These are phyloP conservation scores for Drosophila obscura DNA, from an alignment of 1,140 invertebrate genomes.

Conservation along the genomic window DNA sequence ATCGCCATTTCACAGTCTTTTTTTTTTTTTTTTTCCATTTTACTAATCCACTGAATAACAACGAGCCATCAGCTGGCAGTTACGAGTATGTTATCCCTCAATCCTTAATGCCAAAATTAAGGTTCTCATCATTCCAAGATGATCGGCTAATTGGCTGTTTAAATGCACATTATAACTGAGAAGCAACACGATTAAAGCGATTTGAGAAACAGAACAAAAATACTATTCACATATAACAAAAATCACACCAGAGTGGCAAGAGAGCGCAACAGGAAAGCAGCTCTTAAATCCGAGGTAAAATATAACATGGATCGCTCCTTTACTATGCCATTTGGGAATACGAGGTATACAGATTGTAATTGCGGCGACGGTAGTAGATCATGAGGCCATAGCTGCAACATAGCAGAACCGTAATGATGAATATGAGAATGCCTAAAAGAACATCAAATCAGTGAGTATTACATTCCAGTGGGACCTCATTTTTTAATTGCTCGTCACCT, in stretches of 20 bases:
- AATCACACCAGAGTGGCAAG: constrained; percentile 29
- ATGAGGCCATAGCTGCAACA: constrained; percentile 68
- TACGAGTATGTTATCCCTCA: constrained; percentile 12
- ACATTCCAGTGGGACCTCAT: no score
- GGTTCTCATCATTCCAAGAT: constrained; percentile 18
- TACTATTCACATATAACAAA: not conserved
- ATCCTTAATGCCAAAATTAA: constrained; percentile 34
- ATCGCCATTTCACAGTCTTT: constrained; percentile 74
- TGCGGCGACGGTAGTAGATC: constrained; percentile 76
- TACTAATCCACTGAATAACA: constrained; percentile 43
- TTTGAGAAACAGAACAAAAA: constrained; percentile 1
- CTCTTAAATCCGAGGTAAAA: constrained; percentile 9
- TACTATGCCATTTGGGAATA: constrained; percentile 76
- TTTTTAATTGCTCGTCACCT: constrained; percentile 47
- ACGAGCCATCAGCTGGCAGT: constrained; percentile 17
- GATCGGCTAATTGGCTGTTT: constrained; percentile 23
- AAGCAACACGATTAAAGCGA: not conserved
- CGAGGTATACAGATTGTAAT: constrained; percentile 63
- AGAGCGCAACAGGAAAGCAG: not conserved
- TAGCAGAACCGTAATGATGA: constrained; percentile 62
- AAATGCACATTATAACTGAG: constrained; percentile 22
- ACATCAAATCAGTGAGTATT: not conserved
- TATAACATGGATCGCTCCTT: not conserved
- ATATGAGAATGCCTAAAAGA: constrained; percentile 67
- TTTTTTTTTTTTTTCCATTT: constrained; percentile 46